Base-by-base conservation (phyloP, 2,888 invertebrate species). In the Homarus gammarus region DNA sequence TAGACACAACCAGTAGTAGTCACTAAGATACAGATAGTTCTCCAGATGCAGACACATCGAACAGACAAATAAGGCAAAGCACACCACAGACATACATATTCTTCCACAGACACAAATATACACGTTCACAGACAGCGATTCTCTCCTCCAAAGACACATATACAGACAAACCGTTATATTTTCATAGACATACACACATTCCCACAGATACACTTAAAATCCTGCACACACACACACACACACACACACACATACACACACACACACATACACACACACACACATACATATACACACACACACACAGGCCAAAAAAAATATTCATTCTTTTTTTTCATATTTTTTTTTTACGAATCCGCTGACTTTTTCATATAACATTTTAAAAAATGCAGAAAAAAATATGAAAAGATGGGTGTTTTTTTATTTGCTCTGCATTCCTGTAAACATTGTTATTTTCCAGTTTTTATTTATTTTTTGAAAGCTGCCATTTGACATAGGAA, bases 391-490 rank as follows among this genome's bases (percentile, higher is more conserved):
- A 56, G 56, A 64, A 64, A 64, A 64, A 64, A 27, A 0, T 27
- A 0, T 3, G 27, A 64, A 64, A 64, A 64, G 64, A 64, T 27
- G 64, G 64, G 64, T 64, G 64, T 64, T 64, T 64, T 64, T 64
- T 64, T 64, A 64, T 64, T 64, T 64, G 64, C 10, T 49, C 49
- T 27, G 83, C 83, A 83, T 83, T 83, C 72, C 83, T 44, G 83
- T 72, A 83, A 83, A 83, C 49, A 83, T 31, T 83, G 70, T 72
- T 70, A 70, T 83, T 51, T 70, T 51, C 31, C 22, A 49, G 70
- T 51, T 83, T 83, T 72, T 72, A 83, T 70, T 68, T 83, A 83
- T 83, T 70, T 83, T 75, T 49, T 83, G 33, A 72, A 31, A 83
- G 79, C 56, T 61, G 79, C 79, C 61, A 33, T 78, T 70, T 70